Conservation (phyloP, 2,113 vertebrate species). For the Holacanthus passer region DNA sequence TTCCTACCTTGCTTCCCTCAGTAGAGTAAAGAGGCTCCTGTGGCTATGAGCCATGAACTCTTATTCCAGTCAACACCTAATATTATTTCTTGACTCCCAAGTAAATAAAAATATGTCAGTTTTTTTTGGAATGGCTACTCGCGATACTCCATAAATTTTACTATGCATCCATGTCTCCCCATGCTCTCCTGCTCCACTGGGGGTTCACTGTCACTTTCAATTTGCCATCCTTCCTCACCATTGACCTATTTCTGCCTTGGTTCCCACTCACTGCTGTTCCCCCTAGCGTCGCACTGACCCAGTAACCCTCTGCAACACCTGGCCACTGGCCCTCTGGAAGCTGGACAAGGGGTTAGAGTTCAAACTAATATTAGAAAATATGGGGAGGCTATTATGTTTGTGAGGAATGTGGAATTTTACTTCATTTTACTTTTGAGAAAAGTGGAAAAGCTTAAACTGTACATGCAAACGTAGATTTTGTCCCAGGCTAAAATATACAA, state of each 20-base stretch:
- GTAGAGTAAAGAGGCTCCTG: not conserved
- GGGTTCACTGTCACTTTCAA: slow-evolving; percentile 54
- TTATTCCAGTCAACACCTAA: not conserved
- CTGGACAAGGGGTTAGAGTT: slow-evolving; percentile 27
- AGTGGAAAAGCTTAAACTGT: not conserved
- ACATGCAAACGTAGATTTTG: not conserved
- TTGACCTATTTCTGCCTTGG: slow-evolving; percentile 69
- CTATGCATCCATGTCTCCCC: slow-evolving; percentile 32
- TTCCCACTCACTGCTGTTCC: slow-evolving; percentile 38
- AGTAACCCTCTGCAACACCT: slow-evolving; percentile 66
- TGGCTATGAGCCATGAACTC: slow-evolving; percentile 10
- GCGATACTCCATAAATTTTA: slow-evolving; percentile 37
- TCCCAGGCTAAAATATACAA: not conserved
- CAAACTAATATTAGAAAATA: slow-evolving; percentile 59
- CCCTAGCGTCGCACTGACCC: slow-evolving; percentile 51
- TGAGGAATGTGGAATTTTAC: not conserved
- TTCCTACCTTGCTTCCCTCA: not conserved
- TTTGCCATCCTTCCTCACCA: slow-evolving; percentile 56
- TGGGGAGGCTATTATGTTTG: not conserved
- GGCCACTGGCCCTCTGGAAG: slow-evolving; percentile 47
- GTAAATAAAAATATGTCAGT: slow-evolving; percentile 22
- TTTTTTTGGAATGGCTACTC: slow-evolving; percentile 24
- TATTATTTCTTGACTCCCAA: not conserved
- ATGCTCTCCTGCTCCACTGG: slow-evolving; percentile 25
- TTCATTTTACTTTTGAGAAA: not conserved